A percentile compares a stretch with the other conserved stretches of the same genome.
Evolutionary conservation across 2,888 invertebrate species (phyloP).

Genomic region (Flexamia atlantica): DNA sequence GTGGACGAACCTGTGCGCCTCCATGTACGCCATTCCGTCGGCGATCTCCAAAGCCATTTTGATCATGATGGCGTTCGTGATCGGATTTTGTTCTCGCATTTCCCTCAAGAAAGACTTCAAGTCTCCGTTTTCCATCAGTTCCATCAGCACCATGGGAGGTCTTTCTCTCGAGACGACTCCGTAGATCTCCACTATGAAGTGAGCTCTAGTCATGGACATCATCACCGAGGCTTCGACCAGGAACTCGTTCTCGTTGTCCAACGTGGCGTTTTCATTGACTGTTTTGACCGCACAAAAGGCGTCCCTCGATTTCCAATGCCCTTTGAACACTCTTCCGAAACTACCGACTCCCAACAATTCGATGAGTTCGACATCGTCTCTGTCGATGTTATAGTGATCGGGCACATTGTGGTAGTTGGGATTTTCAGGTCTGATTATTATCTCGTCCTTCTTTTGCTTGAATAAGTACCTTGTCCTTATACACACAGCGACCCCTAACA

Average conservation of each 20-base stretch:
- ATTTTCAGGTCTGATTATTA: slow-evolving; percentile 89
- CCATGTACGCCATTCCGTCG: slow-evolving; percentile 98
- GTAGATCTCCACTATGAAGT: slow-evolving; percentile 92
- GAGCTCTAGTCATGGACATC: slow-evolving; percentile 91
- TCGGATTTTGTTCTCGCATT: slow-evolving; percentile 76
- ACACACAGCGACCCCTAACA: slow-evolving; percentile 11
- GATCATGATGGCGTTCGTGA: slow-evolving; percentile 71
- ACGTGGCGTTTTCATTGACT: slow-evolving; percentile 90
- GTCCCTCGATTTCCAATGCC: slow-evolving; percentile 78
- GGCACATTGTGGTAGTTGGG: slow-evolving; percentile 84
- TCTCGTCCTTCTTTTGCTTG: slow-evolving; percentile 40
- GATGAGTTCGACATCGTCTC: slow-evolving; percentile 86
- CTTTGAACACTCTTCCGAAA: slow-evolving; percentile 90
- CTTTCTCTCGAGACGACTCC: slow-evolving; percentile 97
- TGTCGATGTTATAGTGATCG: slow-evolving; percentile 96
- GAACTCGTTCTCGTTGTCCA: slow-evolving; percentile 89
- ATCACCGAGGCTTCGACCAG: slow-evolving; percentile 97
- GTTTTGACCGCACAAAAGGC: slow-evolving; percentile 91
- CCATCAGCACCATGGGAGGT: slow-evolving; percentile 98
- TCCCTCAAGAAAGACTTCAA: slow-evolving; percentile 91
- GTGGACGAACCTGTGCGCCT: slow-evolving; percentile 96
- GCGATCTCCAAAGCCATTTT: slow-evolving; percentile 96
- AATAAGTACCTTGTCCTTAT: slow-evolving; percentile 8
- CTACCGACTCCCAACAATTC: slow-evolving; percentile 92
- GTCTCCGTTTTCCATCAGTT: slow-evolving; percentile 97